A percentile compares a stretch with the other conserved stretches of the same genome.
Conservation (phyloP, 2,888 invertebrate species). For the Drosophila imparisetae region DNA sequence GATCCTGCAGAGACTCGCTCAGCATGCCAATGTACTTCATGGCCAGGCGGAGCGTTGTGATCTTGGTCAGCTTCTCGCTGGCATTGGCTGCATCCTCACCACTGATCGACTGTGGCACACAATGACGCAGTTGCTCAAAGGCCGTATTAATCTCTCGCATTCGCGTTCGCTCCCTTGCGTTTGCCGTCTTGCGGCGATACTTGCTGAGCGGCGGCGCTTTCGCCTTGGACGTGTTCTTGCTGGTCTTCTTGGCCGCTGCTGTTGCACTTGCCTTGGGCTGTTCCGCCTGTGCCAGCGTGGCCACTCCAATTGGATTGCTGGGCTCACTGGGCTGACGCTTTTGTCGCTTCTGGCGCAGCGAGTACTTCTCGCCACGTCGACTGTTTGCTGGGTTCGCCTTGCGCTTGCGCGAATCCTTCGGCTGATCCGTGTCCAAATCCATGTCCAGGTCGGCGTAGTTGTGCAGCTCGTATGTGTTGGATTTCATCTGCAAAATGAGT, state of each 20-base stretch:
- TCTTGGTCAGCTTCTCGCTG: slow-evolving; percentile 94
- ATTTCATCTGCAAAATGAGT: slow-evolving; percentile 70
- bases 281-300: slow-evolving; percentile 1
- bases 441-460: slow-evolving; percentile 70
- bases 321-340: slow-evolving; percentile 72
- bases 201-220: slow-evolving; percentile 92
- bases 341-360: slow-evolving; percentile 88
- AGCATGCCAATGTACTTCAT: slow-evolving; percentile 94
- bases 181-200: slow-evolving; percentile 95
- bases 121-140: slow-evolving; percentile 92
- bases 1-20: slow-evolving; percentile 87
- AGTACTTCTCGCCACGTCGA: slow-evolving; percentile 87
- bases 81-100: slow-evolving; percentile 85
- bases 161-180: slow-evolving; percentile 93
- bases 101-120: slow-evolving; percentile 87
- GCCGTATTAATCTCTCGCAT: slow-evolving; percentile 96
- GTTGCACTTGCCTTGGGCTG: slow-evolving; percentile 7
- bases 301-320: not conserved
- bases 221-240: slow-evolving; percentile 85
- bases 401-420: slow-evolving; percentile 57
- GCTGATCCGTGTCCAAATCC: slow-evolving; percentile 40
- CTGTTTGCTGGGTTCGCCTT: slow-evolving; percentile 41
- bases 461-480: slow-evolving; percentile 73
- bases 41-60: slow-evolving; percentile 93
- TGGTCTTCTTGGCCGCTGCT: slow-evolving; percentile 11